These are phyloP conservation scores for Sebastes nivosus DNA, from an alignment of 2,797 vertebrate species.

Conservation along the genomic window DNA sequence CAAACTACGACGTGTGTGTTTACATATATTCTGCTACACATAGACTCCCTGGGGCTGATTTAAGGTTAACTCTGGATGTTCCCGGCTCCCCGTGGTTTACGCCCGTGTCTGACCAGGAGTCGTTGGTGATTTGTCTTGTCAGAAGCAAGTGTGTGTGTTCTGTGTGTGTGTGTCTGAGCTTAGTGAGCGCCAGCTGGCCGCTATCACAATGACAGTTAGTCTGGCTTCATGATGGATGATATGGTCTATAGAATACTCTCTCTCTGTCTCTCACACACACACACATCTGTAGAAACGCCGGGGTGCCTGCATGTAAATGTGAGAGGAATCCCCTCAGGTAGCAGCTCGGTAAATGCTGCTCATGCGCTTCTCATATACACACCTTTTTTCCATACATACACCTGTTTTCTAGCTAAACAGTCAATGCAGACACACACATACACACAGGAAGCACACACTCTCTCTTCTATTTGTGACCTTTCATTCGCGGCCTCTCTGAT, in stretches of 20 bases:
- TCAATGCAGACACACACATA: not conserved
- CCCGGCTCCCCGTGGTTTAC: slow-evolving; percentile 52
- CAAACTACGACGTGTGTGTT: slow-evolving; percentile 28
- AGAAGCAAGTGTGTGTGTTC: slow-evolving; percentile 32
- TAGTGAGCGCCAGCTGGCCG: slow-evolving; percentile 73
- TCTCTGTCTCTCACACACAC: slow-evolving; percentile 24
- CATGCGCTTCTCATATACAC: slow-evolving; percentile 7
- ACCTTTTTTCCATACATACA: not conserved
- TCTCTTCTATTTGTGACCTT: slow-evolving; percentile 27
- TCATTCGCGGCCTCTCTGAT: slow-evolving; percentile 13
- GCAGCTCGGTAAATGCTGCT: slow-evolving; percentile 26
- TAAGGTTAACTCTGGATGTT: slow-evolving; percentile 72
- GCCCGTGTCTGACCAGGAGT: slow-evolving; percentile 51
- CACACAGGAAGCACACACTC: not conserved
- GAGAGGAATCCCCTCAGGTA: slow-evolving; percentile 48
- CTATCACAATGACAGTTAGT: slow-evolving; percentile 74
- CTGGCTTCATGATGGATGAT: slow-evolving; percentile 78
- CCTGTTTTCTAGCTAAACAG: slow-evolving; percentile 6
- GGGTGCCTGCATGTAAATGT: slow-evolving; percentile 56
- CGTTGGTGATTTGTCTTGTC: slow-evolving; percentile 74
- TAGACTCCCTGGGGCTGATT: slow-evolving; percentile 64
- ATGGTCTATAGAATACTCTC: slow-evolving; percentile 45
- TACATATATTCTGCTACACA: slow-evolving; percentile 47
- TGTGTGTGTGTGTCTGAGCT: slow-evolving; percentile 28
- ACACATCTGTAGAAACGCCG: slow-evolving; percentile 6